phyloP scores from a whole-genome alignment of 2,113 vertebrate genomes.

The Danionella cerebrum region DNA sequence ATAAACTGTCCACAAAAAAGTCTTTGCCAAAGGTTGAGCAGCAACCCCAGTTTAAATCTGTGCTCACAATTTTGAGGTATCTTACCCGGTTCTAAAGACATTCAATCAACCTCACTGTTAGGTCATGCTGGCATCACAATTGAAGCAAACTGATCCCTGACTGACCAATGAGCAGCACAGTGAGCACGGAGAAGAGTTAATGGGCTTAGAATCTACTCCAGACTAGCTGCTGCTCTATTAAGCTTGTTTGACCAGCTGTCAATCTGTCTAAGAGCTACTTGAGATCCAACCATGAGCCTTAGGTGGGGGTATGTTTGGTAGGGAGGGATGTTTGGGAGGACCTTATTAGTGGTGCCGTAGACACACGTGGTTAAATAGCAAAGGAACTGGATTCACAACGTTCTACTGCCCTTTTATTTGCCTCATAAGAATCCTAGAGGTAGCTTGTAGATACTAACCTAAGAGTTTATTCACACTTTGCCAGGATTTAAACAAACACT shows the following conservation, averaged over 20 bases:
- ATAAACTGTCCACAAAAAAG: neutral
- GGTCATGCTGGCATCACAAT: conserved; percentile 43
- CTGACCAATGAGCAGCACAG: conserved; percentile 46
- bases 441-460: no score
- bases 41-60: no score
- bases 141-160: conserved; percentile 24
- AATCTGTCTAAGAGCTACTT: conserved; percentile 49
- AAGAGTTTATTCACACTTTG: no score
- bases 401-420: no score
- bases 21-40: no score
- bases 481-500: no score
- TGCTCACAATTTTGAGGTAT: neutral
- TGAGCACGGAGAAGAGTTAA: conserved; percentile 41
- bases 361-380: no score
- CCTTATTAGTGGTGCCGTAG: neutral
- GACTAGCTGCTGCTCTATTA: conserved; percentile 57
- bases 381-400: no score
- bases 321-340: conserved; percentile 23
- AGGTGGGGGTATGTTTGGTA: neutral
- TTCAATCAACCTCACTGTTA: conserved; percentile 14
- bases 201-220: conserved; percentile 56
- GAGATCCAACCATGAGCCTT: conserved; percentile 24
- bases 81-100: neutral
- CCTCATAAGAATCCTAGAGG: no score
- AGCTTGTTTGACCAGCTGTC: conserved; percentile 69